Conservation (phyloP, 2,113 vertebrate genomes). For the Lipophrys pholis region DNA sequence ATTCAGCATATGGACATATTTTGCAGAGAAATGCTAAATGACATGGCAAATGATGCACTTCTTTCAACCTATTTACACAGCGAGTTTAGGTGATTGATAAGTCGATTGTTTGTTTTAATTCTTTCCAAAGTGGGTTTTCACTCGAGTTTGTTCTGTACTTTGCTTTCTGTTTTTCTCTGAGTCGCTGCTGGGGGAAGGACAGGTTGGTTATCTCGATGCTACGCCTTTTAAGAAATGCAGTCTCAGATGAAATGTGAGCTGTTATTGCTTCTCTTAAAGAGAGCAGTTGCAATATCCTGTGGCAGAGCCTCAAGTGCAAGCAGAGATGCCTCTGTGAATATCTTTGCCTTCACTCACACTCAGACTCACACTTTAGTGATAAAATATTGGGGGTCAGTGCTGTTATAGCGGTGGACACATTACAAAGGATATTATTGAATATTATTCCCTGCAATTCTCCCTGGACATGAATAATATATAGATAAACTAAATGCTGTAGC, state of each 20-base stretch:
- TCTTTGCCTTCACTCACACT: slow-evolving; percentile 45
- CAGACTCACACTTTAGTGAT: slow-evolving; percentile 3
- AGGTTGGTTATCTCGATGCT: slow-evolving; percentile 32
- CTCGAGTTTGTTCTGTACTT: slow-evolving; percentile 3
- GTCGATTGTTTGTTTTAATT: slow-evolving; percentile 25
- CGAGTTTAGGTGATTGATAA: slow-evolving; percentile 18
- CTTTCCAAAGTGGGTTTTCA: background rate
- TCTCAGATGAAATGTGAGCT: slow-evolving; percentile 59
- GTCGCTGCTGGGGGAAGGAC: slow-evolving; percentile 10
- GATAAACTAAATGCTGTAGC: too few species aligned
- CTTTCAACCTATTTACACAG: slow-evolving; percentile 14
- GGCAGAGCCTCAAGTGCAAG: slow-evolving; percentile 42
- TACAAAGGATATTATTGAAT: background rate
- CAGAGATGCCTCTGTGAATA: slow-evolving; percentile 44
- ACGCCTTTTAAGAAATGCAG: slow-evolving; percentile 43
- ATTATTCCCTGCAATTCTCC: too few species aligned
- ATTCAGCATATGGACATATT: slow-evolving; percentile 32
- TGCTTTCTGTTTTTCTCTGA: background rate
- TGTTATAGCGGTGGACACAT: background rate
- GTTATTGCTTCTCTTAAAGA: slow-evolving; percentile 64
- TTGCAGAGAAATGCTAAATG: slow-evolving; percentile 40
- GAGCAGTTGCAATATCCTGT: slow-evolving; percentile 54
- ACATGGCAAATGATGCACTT: slow-evolving; percentile 38
- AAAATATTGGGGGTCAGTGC: slow-evolving; percentile 16
- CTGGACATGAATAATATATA: too few species aligned